A percentile compares a stretch with the other conserved stretches of the same genome.
Evolutionary conservation across 2,113 vertebrate species (phyloP).

Genomic region (Pseudopipra pipra): DNA sequence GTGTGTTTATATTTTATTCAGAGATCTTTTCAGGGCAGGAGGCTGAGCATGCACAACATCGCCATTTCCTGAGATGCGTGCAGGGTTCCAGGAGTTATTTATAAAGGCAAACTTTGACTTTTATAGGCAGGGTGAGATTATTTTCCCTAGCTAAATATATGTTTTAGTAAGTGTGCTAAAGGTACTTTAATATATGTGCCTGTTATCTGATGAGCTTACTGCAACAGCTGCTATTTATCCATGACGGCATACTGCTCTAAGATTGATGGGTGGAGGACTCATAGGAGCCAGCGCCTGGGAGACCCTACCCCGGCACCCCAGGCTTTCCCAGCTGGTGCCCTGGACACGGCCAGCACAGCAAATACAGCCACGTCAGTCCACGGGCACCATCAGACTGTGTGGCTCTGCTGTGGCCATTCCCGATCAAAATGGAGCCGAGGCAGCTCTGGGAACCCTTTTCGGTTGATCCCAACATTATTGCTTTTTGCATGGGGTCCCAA

Average conservation of each 20-base stretch:
- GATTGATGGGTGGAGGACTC: conserved; percentile 57
- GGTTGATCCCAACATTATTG: neutral
- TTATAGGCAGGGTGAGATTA: conserved; percentile 53
- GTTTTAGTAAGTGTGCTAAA: conserved; percentile 61
- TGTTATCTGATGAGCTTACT: conserved; percentile 56
- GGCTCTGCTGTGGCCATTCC: neutral
- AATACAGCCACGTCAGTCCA: neutral
- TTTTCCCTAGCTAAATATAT: conserved; percentile 65
- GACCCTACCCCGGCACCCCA: neutral
- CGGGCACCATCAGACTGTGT: neutral
- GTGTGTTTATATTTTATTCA: conserved; percentile 47
- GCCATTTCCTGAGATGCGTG: neutral
- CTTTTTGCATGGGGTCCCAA: neutral
- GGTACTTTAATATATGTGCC: conserved; percentile 51
- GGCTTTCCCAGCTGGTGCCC: conserved; percentile 1
- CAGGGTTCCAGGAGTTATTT: conserved; percentile 46
- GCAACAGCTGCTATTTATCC: conserved; percentile 61
- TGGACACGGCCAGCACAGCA: neutral
- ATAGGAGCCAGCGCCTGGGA: neutral
- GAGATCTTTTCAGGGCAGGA: neutral
- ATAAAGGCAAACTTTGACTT: conserved; percentile 63
- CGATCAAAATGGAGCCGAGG: rapidly evolving
- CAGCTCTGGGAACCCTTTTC: neutral
- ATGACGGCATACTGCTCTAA: conserved; percentile 28
- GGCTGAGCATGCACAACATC: neutral